Evolutionary conservation across 2,113 vertebrate species (phyloP).

Genomic region (Hippoglossus stenolepis): DNA sequence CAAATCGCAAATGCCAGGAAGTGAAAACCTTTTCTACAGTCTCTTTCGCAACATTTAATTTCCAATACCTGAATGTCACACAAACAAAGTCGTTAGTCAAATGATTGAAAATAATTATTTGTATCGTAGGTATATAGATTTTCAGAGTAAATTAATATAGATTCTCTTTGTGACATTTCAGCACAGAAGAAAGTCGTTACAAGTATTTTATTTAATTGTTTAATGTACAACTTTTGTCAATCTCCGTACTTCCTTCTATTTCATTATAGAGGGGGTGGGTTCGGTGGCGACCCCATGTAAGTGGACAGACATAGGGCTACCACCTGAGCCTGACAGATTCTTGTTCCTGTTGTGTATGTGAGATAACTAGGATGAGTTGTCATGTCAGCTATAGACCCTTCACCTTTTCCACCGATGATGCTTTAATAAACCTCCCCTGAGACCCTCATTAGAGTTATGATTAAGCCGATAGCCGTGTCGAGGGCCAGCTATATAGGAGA

Average conservation of each 20-base stretch:
- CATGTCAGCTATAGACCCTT: constrained; percentile 58
- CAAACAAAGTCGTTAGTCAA: constrained; percentile 2
- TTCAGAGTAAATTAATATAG: neutral
- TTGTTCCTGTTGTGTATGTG: neutral
- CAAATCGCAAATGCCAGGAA: constrained; percentile 1
- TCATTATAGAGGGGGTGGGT: neutral
- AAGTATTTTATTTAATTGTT: neutral
- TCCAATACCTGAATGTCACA: constrained; percentile 10
- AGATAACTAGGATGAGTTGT: neutral
- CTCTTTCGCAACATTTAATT: neutral
- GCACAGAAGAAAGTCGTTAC: neutral
- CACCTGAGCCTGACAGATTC: neutral
- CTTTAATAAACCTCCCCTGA: constrained; percentile 48
- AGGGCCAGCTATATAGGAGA: constrained; percentile 6
- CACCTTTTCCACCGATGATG: constrained; percentile 27
- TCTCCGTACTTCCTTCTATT: neutral
- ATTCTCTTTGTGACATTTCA: neutral
- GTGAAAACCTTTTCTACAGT: constrained; percentile 3
- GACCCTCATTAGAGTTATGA: constrained; percentile 46
- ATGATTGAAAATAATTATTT: neutral
- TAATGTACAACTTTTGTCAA: neutral
- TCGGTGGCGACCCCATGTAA: neutral
- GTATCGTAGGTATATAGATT: neutral
- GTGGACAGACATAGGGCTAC: neutral
- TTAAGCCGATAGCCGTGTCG: constrained; percentile 10